Evolutionary conservation across 2,113 vertebrate genomes (phyloP).

Genomic region (Tyto alba): DNA sequence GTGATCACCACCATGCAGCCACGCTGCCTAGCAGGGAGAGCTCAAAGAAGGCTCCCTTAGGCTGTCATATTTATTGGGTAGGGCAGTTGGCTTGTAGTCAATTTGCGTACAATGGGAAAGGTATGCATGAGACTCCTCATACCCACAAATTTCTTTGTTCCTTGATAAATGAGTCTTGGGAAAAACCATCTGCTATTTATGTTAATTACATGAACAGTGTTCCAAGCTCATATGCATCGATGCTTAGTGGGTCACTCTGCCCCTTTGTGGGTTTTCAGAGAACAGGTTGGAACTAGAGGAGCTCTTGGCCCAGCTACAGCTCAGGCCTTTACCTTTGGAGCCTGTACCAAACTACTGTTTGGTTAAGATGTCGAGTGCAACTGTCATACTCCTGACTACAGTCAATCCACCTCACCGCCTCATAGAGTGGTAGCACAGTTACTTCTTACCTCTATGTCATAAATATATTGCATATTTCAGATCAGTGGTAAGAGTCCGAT

Average conservation of each 20-base stretch:
- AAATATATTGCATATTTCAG: neutral
- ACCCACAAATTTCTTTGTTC: neutral
- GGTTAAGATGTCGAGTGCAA: neutral
- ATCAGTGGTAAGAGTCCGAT: neutral
- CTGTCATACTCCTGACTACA: neutral
- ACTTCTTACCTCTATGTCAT: neutral
- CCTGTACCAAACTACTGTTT: neutral
- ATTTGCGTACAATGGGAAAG: neutral
- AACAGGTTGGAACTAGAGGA: neutral
- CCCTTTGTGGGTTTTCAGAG: neutral
- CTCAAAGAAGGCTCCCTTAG: neutral
- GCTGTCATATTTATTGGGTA: neutral
- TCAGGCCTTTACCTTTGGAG: neutral
- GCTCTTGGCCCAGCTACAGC: neutral
- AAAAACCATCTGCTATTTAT: neutral
- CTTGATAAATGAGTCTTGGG: neutral
- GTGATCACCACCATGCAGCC: neutral
- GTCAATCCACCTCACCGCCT: neutral
- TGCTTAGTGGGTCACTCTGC: neutral
- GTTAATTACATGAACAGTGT: neutral
- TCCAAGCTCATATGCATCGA: neutral
- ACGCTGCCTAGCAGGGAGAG: neutral
- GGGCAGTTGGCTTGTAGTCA: neutral
- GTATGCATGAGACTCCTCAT: neutral
- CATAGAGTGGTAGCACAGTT: neutral